Evolutionary conservation across 2,113 vertebrate species (phyloP), one percentile per base, ranked within the genome.

Genomic region (Psittacara wagleri): DNA sequence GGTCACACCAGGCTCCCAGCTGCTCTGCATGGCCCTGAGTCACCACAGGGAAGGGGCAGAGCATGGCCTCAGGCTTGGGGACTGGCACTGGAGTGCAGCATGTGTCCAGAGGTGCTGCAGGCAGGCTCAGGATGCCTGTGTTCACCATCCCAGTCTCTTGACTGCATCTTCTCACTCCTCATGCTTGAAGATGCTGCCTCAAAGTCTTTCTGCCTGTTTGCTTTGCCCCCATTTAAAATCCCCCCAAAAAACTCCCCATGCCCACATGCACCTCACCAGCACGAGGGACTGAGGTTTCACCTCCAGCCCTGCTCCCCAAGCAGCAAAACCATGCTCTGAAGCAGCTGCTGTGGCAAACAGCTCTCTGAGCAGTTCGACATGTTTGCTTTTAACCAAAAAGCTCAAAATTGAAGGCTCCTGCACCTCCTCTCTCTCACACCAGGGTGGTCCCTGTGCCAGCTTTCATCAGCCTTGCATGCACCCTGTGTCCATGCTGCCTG

Each of bases 41-140:
- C 10, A 5, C 63, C 4, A 1, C 1, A 10, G 48, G 35, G 17
- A 46, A 67, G 55, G 13, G 16, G 23, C 41, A 77, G 44, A 39
- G 16, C 3, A 49, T 0, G 1, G 39, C 44, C 51, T 18, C 0
- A 1, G 37, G 73, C 27, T 1, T 13, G 39, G 7, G 9, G 48
- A 54, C 54, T 18, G 52, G 35, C 31, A 69, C 14, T 1, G 1
- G 35, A 9, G 27, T 7, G 44, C 49, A 43, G 25, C 1, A 1
- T 4, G 11, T 9, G 27, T 68, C 54, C 54, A 5, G 1, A 28
- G n/a, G 6, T 7, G 37, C 54, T 35, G 49, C 22, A 1, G 33
- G 68, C 25, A 63, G 35, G 52, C 19, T 63, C 35, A 41, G 29
- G 33, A n/a, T 39, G 33, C 37, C 37, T 2, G 0, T 8, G 18